Evolutionary conservation across 2,888 invertebrate species (phyloP).

Genomic region (Eupithecia subumbrata): DNA sequence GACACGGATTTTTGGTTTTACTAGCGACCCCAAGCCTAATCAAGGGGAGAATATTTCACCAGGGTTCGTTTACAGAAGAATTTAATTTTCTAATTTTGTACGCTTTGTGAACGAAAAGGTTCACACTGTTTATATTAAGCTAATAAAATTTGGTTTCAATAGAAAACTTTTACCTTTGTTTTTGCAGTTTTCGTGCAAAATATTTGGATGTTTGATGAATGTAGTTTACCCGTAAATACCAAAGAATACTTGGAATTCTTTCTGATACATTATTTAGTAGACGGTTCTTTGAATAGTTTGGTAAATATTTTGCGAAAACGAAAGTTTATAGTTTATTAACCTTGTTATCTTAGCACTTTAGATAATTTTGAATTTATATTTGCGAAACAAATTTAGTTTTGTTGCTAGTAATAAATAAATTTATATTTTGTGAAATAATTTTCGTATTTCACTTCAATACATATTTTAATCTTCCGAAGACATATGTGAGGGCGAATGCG

Average conservation of each 20-base stretch:
- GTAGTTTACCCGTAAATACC: background rate
- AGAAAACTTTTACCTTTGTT: conserved; percentile 20
- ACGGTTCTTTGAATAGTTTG: background rate
- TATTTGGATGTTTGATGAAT: conserved; percentile 2
- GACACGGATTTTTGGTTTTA: background rate
- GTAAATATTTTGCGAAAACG: background rate
- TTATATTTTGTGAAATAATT: background rate
- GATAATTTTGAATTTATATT: background rate
- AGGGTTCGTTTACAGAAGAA: conserved; percentile 22
- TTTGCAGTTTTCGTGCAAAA: conserved; percentile 20
- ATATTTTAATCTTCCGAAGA: no score
- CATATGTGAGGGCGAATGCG: no score
- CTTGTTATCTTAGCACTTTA: background rate
- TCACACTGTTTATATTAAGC: conserved; percentile 24
- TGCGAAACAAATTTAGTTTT: background rate
- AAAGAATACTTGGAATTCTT: background rate
- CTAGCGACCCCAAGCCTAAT: background rate
- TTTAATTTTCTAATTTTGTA: conserved; percentile 36
- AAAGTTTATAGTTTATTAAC: background rate
- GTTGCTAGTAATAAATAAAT: background rate
- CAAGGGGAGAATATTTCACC: background rate
- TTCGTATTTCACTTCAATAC: background rate
- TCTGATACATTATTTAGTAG: background rate
- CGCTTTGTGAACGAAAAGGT: conserved; percentile 27
- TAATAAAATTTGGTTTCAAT: conserved; percentile 19